Conservation (phyloP, 2,797 vertebrate species). For the Tolypeutes matacus region DNA sequence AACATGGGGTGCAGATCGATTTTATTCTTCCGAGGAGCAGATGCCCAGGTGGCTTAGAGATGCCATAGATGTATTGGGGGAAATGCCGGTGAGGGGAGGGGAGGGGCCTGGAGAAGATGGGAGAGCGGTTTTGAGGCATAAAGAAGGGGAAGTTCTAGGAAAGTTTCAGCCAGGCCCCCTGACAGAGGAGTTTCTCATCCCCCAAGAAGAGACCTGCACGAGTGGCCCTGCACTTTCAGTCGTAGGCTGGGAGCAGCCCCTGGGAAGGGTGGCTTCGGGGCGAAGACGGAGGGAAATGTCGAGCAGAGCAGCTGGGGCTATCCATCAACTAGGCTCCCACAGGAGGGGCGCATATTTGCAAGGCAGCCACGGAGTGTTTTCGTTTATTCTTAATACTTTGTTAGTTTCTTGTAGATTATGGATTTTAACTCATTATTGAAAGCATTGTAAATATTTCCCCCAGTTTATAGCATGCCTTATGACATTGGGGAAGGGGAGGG, state of each 20-base stretch:
- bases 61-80: background rate
- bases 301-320: background rate
- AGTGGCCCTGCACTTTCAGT: background rate
- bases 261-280: background rate
- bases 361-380: fast-evolving
- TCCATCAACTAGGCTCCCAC: no score
- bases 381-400: background rate
- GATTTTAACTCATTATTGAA: no score
- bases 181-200: no score
- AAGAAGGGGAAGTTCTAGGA: no score
- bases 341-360: background rate
- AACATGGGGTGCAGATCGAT: no score
- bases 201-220: background rate
- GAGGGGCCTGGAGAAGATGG: background rate
- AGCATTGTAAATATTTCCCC: background rate
- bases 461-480: background rate
- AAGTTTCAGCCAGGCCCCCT: background rate
- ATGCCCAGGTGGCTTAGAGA: background rate
- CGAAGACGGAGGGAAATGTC: background rate
- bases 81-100: no score
- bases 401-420: background rate
- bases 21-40: background rate
- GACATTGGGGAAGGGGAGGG: background rate
- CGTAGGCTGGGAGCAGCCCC: fast-evolving
- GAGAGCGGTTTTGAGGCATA: no score